Evolutionary conservation across 2,888 invertebrate species (phyloP).

Genomic region (Eucera pruinosa): DNA sequence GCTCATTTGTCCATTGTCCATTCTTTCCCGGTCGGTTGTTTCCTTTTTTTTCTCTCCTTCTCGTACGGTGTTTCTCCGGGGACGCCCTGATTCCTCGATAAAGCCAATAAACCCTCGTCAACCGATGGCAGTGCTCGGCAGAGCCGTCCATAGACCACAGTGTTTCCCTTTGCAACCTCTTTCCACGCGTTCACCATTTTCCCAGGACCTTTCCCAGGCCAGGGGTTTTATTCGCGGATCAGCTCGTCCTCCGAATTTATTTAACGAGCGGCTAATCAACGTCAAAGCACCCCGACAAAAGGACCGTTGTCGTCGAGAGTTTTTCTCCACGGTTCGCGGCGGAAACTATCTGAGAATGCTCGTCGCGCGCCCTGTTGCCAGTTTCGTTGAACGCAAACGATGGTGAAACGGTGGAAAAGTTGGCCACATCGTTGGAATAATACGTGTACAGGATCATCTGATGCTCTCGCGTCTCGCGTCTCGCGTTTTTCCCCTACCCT

Average conservation of each 20-base stretch:
- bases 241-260: constrained; percentile 73
- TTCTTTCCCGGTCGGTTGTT: constrained; percentile 17
- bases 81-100: constrained; percentile 71
- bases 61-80: constrained; percentile 31
- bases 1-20: constrained; percentile 47
- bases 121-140: constrained; percentile 66
- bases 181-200: neutral
- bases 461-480: too few relatives aligned
- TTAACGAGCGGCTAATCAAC: constrained; percentile 75
- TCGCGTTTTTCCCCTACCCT: too few relatives aligned
- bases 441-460: constrained; percentile 23
- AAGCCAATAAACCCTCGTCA: constrained; percentile 82
- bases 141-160: constrained; percentile 57
- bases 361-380: too few relatives aligned
- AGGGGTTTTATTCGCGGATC: constrained; percentile 47
- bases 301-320: neutral
- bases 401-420: constrained; percentile 12
- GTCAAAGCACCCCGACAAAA: constrained; percentile 65
- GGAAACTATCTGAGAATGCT: too few relatives aligned
- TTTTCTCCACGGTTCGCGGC: neutral
- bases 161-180: constrained; percentile 62
- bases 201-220: neutral
- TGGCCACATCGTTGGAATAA: constrained; percentile 24
- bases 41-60: constrained; percentile 19
- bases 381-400: too few relatives aligned